phyloP scores from a whole-genome alignment of 2,113 vertebrate species.

The Bungarus multicinctus region DNA sequence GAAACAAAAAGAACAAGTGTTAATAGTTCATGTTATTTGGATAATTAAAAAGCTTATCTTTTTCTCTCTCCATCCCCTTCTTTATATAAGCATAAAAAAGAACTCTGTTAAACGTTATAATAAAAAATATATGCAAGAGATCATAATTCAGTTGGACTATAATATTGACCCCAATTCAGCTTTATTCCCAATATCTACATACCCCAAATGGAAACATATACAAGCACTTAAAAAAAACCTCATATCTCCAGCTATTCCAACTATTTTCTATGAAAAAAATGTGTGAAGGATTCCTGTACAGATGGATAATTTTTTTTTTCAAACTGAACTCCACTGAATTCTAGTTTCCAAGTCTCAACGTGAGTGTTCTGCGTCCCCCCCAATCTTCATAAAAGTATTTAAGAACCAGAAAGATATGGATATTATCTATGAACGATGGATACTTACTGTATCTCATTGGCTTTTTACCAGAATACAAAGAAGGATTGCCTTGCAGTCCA shows the following conservation, averaged over 20 bases:
- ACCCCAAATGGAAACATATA: neutral
- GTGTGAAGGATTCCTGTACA: neutral
- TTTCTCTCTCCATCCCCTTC: neutral
- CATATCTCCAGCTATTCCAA: neutral
- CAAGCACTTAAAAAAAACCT: neutral
- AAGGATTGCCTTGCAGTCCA: constrained; percentile 85
- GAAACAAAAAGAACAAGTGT: constrained; percentile 17
- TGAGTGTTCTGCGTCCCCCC: too few relatives aligned
- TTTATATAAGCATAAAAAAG: neutral
- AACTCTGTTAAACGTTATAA: neutral
- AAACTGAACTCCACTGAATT: neutral
- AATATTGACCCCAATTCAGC: neutral
- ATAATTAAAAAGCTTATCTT: neutral
- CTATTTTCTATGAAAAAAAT: neutral
- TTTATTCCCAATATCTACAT: neutral
- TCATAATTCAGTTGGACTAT: neutral
- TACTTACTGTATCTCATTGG: constrained; percentile 81
- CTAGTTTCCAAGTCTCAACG: neutral
- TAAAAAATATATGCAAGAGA: neutral
- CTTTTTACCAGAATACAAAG: constrained; percentile 78
- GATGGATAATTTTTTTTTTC: too few relatives aligned
- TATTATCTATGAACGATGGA: neutral
- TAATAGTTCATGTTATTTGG: neutral
- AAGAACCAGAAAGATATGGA: neutral
- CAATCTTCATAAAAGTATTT: neutral